Conservation (phyloP, 1,140 invertebrate genomes). For the Oreohelix idahoensis region DNA sequence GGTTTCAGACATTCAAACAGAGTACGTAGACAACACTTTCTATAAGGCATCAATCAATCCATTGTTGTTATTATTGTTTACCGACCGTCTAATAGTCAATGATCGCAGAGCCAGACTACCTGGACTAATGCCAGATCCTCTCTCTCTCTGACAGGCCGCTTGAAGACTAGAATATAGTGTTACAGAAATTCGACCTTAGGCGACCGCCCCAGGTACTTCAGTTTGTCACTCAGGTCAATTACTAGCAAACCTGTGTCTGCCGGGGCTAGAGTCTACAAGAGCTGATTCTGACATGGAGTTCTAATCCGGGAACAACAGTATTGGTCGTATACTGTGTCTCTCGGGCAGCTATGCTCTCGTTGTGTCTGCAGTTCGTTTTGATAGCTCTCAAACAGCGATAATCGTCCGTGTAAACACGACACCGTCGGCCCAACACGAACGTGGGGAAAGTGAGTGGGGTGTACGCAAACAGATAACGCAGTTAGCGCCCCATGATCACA, state of each 20-base stretch:
- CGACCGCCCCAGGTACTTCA: not conserved
- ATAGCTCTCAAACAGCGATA: slow-evolving; percentile 9
- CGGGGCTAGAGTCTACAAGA: not conserved
- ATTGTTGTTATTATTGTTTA: too few species aligned
- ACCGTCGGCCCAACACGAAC: not conserved
- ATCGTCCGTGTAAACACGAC: not conserved
- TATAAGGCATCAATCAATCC: too few species aligned
- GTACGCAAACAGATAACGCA: slow-evolving; percentile 9
- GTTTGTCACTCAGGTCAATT: slow-evolving; percentile 1
- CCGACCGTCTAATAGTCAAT: too few species aligned
- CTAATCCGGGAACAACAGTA: not conserved
- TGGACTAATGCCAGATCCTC: too few species aligned
- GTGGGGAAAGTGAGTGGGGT: not conserved
- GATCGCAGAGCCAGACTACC: too few species aligned
- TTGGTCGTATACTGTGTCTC: slow-evolving; percentile 3
- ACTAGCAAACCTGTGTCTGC: not conserved
- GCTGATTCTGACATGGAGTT: not conserved
- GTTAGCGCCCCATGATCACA: not conserved
- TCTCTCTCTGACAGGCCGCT: not conserved
- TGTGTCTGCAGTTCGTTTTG: not conserved
- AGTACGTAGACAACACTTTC: too few species aligned
- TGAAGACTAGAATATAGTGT: not conserved
- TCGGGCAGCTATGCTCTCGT: not conserved
- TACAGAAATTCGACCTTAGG: not conserved
- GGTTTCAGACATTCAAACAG: too few species aligned